Evolutionary conservation across 2,797 vertebrate genomes (phyloP), one percentile per base, ranked within the genome.

Genomic region (Salmo trutta): DNA sequence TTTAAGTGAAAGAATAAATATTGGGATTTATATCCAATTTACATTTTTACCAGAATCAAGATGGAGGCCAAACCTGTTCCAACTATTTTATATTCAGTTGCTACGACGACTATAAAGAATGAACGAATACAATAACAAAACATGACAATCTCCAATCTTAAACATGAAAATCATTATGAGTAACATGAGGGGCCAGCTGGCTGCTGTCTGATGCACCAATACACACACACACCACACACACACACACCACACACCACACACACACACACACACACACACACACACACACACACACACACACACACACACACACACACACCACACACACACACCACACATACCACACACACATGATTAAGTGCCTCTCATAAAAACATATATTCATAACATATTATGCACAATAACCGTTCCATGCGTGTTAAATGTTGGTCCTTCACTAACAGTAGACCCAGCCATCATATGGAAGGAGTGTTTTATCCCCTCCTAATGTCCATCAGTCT

Each of bases 401-500:
- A 93, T 92, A 94, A 93, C 92, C 91, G 84, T 89, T 93, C 93
- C 92, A 93, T 93, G 92, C 91, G 90, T 93, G 92, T 93, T 93
- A 93, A 93, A 93, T 91, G 88, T 90, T 86, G 86, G 91, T 93
- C 87, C 91, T 93, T 93, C 92, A 91, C 83, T 75, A 91, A 94
- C 88, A 91, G 80, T 87, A 85, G 83, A 85, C 83, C 81, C 84
- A 85, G 88, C 84, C 86, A 91, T 91, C 92, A 88, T 88, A 87
- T 86, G 89, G 85, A 93, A 91, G 89, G 86, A 84, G 82, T 86
- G 86, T 92, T 92, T 91, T 93, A 92, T 93, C 88, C 85, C 84
- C 81, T 84, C 89, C 90, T 91, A 91, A 93, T 93, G 89, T 88
- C 90, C 88, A 92, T 93, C 88, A 76, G 81, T 90, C 86, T 89